Conservation (phyloP, 2,113 vertebrate species). For the Bambusicola thoracicus region DNA sequence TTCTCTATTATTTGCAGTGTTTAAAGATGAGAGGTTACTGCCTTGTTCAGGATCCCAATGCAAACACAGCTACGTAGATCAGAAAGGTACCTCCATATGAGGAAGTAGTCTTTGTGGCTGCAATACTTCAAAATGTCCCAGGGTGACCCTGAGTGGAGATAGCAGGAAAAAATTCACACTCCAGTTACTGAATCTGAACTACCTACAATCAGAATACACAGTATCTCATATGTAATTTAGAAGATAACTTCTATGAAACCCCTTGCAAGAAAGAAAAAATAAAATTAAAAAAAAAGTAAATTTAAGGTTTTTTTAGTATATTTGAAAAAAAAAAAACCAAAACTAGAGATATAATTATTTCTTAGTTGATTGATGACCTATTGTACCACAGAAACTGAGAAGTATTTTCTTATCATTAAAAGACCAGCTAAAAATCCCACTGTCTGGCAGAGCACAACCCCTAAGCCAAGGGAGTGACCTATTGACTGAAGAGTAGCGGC, state of each 20-base stretch:
- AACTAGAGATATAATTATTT: not conserved
- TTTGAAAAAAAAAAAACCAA: too few relatives aligned
- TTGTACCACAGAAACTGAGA: not conserved
- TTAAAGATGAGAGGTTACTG: not conserved
- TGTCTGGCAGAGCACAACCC: constrained; percentile 11
- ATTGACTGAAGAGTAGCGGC: constrained; percentile 19
- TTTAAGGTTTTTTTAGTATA: not conserved
- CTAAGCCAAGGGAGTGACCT: constrained; percentile 26
- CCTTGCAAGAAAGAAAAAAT: not conserved
- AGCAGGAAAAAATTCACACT: not conserved
- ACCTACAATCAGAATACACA: not conserved
- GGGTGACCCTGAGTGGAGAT: not conserved
- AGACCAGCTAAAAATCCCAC: not conserved
- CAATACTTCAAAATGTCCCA: not conserved
- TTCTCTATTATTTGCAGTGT: rapidly evolving
- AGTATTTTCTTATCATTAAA: not conserved
- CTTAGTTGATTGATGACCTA: not conserved
- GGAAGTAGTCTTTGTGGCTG: not conserved
- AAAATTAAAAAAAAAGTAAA: not conserved
- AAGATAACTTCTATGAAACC: not conserved
- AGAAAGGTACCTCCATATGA: not conserved
- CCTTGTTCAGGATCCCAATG: not conserved
- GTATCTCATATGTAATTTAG: not conserved
- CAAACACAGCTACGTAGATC: not conserved
- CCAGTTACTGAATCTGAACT: not conserved